These are phyloP conservation scores for Rousettus leschenaultii DNA, from an alignment of 2,113 vertebrate species.

Conservation along the genomic window DNA sequence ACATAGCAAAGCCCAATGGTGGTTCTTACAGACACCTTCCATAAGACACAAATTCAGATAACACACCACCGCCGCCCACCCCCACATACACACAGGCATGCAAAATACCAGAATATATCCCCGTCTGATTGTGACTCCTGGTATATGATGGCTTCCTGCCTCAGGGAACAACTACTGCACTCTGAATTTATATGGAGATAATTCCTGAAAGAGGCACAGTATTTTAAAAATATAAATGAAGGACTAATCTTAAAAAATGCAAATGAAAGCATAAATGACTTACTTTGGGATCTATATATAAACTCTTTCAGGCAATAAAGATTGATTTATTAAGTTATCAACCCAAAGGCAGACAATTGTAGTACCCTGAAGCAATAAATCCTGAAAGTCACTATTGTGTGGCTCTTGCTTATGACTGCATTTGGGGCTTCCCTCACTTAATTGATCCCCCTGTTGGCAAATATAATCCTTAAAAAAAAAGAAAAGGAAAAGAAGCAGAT, in stretches of 20 bases:
- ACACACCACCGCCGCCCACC: background rate
- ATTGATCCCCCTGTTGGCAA: background rate
- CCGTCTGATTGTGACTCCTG: background rate
- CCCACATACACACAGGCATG: background rate
- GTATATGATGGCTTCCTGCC: too few relatives aligned
- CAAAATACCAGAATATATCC: background rate
- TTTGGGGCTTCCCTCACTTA: background rate
- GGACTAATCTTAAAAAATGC: background rate
- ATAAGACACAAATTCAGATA: background rate
- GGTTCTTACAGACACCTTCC: background rate
- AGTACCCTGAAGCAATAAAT: background rate
- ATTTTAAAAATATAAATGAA: conserved; percentile 44
- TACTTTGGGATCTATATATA: background rate
- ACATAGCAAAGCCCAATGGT: background rate
- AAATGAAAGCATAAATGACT: background rate
- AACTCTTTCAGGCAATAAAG: background rate
- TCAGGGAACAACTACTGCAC: background rate
- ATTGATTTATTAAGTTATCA: background rate
- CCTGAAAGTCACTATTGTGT: background rate
- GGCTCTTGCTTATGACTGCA: background rate
- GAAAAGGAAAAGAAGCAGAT: background rate
- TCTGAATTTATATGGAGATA: background rate
- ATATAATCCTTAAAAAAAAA: background rate
- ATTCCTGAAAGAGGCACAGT: background rate
- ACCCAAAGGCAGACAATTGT: background rate